Evolutionary conservation across 2,113 vertebrate species (phyloP).

Genomic region (Coptodon rendalli): DNA sequence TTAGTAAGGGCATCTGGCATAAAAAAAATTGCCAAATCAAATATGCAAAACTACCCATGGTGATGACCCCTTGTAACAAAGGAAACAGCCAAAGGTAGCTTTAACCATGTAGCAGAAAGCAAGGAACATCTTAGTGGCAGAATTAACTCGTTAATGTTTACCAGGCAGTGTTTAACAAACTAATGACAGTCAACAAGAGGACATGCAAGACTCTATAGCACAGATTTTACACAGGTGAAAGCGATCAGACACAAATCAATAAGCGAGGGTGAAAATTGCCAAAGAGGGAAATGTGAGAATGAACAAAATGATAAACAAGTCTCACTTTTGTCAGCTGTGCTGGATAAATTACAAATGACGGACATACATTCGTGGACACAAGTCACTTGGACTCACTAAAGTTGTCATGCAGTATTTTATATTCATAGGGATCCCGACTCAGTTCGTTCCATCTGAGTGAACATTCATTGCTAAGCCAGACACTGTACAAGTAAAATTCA

Average conservation of each 20-base stretch:
- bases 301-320: neutral
- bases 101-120: neutral
- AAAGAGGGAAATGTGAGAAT: neutral
- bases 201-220: neutral
- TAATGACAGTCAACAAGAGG: neutral
- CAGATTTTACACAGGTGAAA: neutral
- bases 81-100: neutral
- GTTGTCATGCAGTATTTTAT: neutral
- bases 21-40: accelerated
- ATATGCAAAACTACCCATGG: neutral
- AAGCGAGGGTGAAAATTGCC: neutral
- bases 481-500: neutral
- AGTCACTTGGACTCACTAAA: neutral
- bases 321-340: neutral
- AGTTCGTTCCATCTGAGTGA: neutral
- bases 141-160: neutral
- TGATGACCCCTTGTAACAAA: neutral
- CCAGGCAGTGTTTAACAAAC: neutral
- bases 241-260: neutral
- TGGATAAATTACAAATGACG: neutral
- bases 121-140: neutral
- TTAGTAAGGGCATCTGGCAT: neutral
- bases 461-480: neutral
- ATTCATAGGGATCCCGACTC: neutral
- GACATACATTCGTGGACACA: neutral